Evolutionary conservation across 2,888 invertebrate species (phyloP).

Genomic region (Andrena praecox): DNA sequence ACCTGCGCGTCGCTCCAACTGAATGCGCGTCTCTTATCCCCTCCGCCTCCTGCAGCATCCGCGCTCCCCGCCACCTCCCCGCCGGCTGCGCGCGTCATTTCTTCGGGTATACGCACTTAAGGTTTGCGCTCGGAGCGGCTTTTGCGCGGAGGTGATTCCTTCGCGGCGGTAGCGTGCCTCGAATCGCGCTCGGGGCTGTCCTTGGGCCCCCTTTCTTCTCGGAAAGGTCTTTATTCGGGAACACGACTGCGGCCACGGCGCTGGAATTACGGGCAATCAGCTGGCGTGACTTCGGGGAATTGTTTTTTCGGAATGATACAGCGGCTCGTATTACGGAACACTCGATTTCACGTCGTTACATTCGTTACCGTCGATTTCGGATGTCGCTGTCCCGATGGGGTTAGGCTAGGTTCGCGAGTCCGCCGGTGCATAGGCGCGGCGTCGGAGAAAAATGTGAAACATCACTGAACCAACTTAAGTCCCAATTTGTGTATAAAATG

Average conservation of each 20-base stretch:
- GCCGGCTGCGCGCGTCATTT: slow-evolving; percentile 25
- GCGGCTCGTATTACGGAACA: background rate
- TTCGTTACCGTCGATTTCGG: background rate
- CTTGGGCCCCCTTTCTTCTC: slow-evolving; percentile 61
- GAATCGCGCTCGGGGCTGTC: slow-evolving; percentile 52
- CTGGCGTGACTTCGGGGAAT: slow-evolving; percentile 46
- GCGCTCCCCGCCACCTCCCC: background rate
- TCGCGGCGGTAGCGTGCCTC: slow-evolving; percentile 29
- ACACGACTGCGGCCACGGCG: slow-evolving; percentile 40
- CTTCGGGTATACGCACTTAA: slow-evolving; percentile 44
- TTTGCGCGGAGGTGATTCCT: slow-evolving; percentile 22
- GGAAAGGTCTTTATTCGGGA: slow-evolving; percentile 59
- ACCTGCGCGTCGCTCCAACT: slow-evolving; percentile 53
- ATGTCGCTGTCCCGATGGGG: background rate
- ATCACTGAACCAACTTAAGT: no score
- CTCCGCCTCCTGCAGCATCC: background rate
- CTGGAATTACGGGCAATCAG: slow-evolving; percentile 52
- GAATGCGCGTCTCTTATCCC: slow-evolving; percentile 20
- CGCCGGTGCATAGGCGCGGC: no score
- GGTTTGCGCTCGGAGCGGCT: slow-evolving; percentile 17
- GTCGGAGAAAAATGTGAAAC: no score
- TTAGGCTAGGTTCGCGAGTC: no score
- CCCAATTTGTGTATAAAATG: no score
- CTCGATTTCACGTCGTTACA: background rate
- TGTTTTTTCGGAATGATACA: slow-evolving; percentile 17